Conservation (phyloP, 1,140 invertebrate genomes). For the Magallana gigas region DNA sequence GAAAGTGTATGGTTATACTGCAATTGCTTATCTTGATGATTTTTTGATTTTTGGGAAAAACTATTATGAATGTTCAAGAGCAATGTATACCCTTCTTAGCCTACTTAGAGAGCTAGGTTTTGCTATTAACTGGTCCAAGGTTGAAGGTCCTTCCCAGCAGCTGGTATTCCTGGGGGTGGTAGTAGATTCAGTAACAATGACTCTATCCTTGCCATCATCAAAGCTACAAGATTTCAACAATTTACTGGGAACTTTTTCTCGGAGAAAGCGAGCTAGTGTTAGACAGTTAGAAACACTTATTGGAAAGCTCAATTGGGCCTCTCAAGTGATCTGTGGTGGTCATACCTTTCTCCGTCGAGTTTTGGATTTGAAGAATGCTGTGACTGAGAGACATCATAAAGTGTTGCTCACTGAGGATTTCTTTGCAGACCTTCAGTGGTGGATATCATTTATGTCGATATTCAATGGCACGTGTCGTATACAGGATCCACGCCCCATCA, state of each 20-base stretch:
- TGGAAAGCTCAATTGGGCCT: conserved; percentile 51
- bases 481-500: conserved; percentile 34
- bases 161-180: conserved; percentile 42
- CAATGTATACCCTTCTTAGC: background rate
- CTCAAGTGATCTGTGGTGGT: conserved; percentile 45
- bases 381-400: background rate
- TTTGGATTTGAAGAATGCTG: background rate
- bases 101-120: conserved; percentile 37
- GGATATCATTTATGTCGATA: conserved; percentile 15
- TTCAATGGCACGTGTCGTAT: conserved; percentile 46
- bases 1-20: conserved; percentile 14
- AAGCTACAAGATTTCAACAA: too few species aligned
- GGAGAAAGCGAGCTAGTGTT: too few species aligned
- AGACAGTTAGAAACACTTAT: conserved; percentile 46
- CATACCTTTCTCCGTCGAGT: conserved; percentile 42
- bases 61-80: conserved; percentile 6
- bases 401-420: conserved; percentile 33
- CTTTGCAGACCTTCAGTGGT: conserved; percentile 7
- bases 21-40: conserved; percentile 48
- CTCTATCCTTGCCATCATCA: too few species aligned
- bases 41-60: conserved; percentile 42
- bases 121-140: conserved; percentile 41
- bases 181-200: too few species aligned
- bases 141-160: background rate
- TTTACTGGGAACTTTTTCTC: too few species aligned